phyloP scores from a whole-genome alignment of 2,888 invertebrate species.

The Drosophila limbata region DNA sequence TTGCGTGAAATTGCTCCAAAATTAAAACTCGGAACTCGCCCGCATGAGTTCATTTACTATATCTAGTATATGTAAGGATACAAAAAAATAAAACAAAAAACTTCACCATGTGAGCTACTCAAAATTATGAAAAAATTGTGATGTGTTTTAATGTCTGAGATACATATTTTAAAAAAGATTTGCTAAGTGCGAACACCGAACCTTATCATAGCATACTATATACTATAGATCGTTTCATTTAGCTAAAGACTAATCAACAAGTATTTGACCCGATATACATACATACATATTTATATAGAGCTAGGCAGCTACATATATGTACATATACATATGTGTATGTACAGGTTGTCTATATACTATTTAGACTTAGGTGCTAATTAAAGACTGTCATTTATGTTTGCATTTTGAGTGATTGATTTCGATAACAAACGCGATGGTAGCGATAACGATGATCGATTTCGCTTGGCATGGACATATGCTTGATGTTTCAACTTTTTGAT shows the following conservation, averaged over 20 bases:
- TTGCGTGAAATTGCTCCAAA: not conserved
- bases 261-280: conserved; percentile 39
- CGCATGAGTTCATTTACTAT: not conserved
- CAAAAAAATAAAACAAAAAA: not conserved
- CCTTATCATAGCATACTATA: conserved; percentile 4
- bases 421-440: conserved; percentile 6
- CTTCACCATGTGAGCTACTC: conserved; percentile 32
- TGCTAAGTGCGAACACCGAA: conserved; percentile 18
- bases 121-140: not conserved
- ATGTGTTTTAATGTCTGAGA: conserved; percentile 4
- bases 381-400: conserved; percentile 57
- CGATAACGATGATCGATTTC: conserved; percentile 13
- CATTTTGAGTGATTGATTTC: conserved; percentile 48
- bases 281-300: conserved; percentile 35
- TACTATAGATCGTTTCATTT: conserved; percentile 33
- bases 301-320: conserved; percentile 21
- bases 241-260: conserved; percentile 69
- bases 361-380: conserved; percentile 54
- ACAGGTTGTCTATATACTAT: conserved; percentile 40
- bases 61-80: not conserved
- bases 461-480: conserved; percentile 9
- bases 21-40: not conserved
- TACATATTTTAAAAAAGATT: conserved; percentile 6
- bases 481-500: not conserved
- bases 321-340: conserved; percentile 28